Base-by-base conservation (phyloP, 2,888 invertebrate species). In the Apodemia hepburni region DNA sequence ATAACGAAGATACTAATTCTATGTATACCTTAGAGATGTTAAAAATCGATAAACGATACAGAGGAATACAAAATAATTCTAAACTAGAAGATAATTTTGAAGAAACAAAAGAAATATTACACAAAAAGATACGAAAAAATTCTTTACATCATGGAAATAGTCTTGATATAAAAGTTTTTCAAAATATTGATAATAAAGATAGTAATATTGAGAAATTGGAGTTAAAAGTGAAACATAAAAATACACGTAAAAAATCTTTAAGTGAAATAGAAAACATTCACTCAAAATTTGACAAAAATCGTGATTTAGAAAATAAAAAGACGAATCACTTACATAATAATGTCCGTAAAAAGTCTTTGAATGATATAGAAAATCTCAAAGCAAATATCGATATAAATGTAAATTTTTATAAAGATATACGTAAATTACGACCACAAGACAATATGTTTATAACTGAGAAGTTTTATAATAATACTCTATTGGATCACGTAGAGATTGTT, bases 381-480 rank as follows among this genome's bases (percentile, higher is more conserved):
- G 42, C 42, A 64, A 66, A 64, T 45, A 61, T 66, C 6, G 45
- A 63, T n/a, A 15, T 27, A n/a, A 51, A 67, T 45, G 61, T 62
- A 15, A 78, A 78, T 57, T 76, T 81, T 11, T 74, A 73, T 42
- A 67, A 66, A 8, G 66, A 73, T 6, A 73, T 74, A 8, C 73
- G 75, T 42, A 82, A 76, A 60, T 79, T 82, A 0, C 65, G 85
- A 3, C 80, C 85, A 0, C 72, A 81, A 57, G 82, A 88, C 27
- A 80, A 84, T 12, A 69, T 76, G 0, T 76, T 87, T 18, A 81
- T 84, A 9, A 85, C 86, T 0, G 89, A 89, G 65, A 79, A 83
- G 3, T 88, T 89, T 66, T 90, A 84, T 57, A 81, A 83, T n/a
- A 82, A 85, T 15, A 80, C 78, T 0, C 62, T 87, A 6, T 29